These are phyloP conservation scores for Perizoma flavofasciatum DNA, from an alignment of 2,888 invertebrate genomes.

Conservation along the genomic window DNA sequence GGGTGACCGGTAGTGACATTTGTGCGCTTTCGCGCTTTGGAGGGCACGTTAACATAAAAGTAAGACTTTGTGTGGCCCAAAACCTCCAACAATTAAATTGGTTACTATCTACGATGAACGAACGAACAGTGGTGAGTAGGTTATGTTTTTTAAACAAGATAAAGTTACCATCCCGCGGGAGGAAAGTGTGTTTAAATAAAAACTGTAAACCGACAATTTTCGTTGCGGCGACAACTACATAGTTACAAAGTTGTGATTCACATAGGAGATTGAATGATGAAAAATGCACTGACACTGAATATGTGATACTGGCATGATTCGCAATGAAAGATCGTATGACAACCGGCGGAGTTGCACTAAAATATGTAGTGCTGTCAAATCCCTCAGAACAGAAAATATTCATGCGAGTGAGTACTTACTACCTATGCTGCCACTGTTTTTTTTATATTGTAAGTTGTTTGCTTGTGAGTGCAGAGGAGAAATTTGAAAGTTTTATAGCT, in stretches of 20 bases:
- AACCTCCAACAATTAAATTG: no score
- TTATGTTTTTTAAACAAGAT: no score
- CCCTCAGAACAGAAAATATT: conserved; percentile 38
- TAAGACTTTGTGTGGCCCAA: no score
- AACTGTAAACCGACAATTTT: conserved; percentile 26
- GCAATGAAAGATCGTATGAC: conserved; percentile 57
- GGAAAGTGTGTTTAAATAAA: conserved; percentile 10
- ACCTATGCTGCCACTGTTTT: no score
- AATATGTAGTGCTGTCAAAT: conserved; percentile 57
- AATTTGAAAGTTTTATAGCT: neutral
- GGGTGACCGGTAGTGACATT: no score
- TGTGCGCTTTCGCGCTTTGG: no score
- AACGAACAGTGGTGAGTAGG: no score
- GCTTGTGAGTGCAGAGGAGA: neutral
- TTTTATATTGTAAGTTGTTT: no score
- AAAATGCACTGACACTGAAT: conserved; percentile 69
- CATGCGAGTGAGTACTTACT: conserved; percentile 9
- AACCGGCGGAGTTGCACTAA: conserved; percentile 45
- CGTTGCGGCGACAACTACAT: conserved; percentile 36
- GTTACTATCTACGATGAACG: no score
- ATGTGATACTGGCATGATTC: conserved; percentile 57
- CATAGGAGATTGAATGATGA: conserved; percentile 66
- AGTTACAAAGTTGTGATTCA: conserved; percentile 46
- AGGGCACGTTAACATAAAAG: no score
- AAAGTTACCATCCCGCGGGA: conserved; percentile 1